A percentile compares a stretch with the other conserved stretches of the same genome.
Evolutionary conservation across 1,140 invertebrate species (phyloP).

Genomic region (Anadara kagoshimensis): DNA sequence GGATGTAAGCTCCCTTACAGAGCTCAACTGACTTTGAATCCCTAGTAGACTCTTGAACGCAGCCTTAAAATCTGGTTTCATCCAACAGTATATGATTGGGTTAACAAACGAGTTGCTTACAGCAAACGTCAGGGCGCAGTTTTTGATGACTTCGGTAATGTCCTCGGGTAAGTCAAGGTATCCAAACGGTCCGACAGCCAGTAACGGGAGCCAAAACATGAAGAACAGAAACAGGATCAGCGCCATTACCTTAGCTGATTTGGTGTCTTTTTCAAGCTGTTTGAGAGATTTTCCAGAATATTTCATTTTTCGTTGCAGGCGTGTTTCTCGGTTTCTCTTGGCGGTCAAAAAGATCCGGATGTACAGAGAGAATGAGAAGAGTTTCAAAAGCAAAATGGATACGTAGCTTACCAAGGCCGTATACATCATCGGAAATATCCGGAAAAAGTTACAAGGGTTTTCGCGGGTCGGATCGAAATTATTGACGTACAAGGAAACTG

Average conservation of each 20-base stretch:
- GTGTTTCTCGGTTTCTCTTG: constrained; percentile 2
- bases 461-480: constrained; percentile 11
- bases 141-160: constrained; percentile 38
- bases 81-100: constrained; percentile 42
- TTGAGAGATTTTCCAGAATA: neutral
- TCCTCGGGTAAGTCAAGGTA: constrained; percentile 23
- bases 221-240: constrained; percentile 41
- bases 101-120: constrained; percentile 46
- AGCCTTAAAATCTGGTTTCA: constrained; percentile 27
- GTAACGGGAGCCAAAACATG: constrained; percentile 45
- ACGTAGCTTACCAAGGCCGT: constrained; percentile 20
- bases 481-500: constrained; percentile 30
- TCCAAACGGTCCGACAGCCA: constrained; percentile 35
- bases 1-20: too few relatives aligned
- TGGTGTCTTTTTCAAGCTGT: constrained; percentile 32
- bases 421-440: constrained; percentile 35
- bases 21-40: too few relatives aligned
- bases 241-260: constrained; percentile 31
- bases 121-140: constrained; percentile 26
- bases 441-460: constrained; percentile 37
- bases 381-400: constrained; percentile 17
- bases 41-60: constrained; percentile 20
- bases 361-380: constrained; percentile 24
- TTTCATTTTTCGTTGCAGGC: neutral
- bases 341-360: constrained; percentile 26